These are phyloP conservation scores for Operophtera brumata DNA, from an alignment of 2,888 invertebrate genomes.

Conservation along the genomic window DNA sequence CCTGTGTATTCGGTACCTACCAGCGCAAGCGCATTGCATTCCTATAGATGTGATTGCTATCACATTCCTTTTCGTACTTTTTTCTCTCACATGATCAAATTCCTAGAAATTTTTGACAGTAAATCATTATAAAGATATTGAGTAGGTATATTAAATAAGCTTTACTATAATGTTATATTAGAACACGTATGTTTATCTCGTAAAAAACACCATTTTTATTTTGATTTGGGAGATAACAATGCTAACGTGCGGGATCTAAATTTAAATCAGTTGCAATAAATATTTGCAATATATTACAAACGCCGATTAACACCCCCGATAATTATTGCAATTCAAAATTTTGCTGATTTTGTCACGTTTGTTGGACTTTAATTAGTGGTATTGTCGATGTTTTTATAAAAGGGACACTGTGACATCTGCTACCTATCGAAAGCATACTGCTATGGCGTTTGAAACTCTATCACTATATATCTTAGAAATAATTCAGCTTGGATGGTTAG, in stretches of 20 bases:
- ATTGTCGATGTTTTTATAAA: slow-evolving; percentile 66
- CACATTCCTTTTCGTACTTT: slow-evolving; percentile 20
- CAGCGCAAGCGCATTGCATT: slow-evolving; percentile 52
- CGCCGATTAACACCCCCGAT: slow-evolving; percentile 40
- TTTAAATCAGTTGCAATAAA: slow-evolving; percentile 45
- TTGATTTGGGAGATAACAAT: slow-evolving; percentile 7
- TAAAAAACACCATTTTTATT: not conserved
- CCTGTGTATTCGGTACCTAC: slow-evolving; percentile 59
- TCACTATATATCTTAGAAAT: slow-evolving; percentile 36
- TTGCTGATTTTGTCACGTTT: slow-evolving; percentile 53
- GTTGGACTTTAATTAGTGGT: slow-evolving; percentile 62
- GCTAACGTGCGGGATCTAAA: slow-evolving; percentile 35
- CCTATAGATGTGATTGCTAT: slow-evolving; percentile 43
- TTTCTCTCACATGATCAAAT: not conserved
- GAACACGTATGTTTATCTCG: no score
- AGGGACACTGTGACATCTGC: slow-evolving; percentile 47
- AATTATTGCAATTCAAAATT: slow-evolving; percentile 48
- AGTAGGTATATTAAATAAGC: no score
- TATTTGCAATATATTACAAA: slow-evolving; percentile 43
- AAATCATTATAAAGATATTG: no score
- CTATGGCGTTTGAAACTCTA: slow-evolving; percentile 31
- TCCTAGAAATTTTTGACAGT: not conserved
- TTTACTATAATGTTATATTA: no score
- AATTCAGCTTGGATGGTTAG: slow-evolving; percentile 42
- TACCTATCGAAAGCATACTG: slow-evolving; percentile 53